A percentile compares a stretch with the other conserved stretches of the same genome.
These are phyloP conservation scores for Zapornia atra DNA, from an alignment of 2,113 vertebrate genomes.

Conservation along the genomic window DNA sequence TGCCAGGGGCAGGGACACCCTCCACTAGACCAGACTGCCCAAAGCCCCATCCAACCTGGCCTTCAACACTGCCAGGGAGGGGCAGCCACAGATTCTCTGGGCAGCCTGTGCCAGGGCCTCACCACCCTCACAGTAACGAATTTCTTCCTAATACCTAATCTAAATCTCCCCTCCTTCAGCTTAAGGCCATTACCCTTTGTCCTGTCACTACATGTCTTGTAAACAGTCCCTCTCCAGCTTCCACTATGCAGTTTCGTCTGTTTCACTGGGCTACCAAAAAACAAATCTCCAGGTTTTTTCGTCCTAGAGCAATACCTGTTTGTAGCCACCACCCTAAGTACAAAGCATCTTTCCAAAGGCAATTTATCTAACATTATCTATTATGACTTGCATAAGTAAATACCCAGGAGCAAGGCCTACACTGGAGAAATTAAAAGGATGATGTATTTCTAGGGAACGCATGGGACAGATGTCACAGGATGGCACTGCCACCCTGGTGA, in stretches of 20 bases:
- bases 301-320: background rate
- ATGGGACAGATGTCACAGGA: background rate
- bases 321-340: background rate
- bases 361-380: background rate
- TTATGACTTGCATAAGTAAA: background rate
- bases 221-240: too few species aligned
- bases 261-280: background rate
- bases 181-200: too few species aligned
- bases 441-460: background rate
- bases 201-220: too few species aligned
- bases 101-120: too few species aligned
- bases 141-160: too few species aligned
- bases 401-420: background rate
- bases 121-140: too few species aligned
- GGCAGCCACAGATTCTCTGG: too few species aligned
- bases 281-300: background rate
- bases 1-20: too few species aligned
- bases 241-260: background rate
- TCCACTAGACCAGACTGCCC: too few species aligned
- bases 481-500: rapidly evolving
- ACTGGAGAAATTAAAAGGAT: background rate
- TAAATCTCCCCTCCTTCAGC: too few species aligned
- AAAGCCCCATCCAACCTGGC: too few species aligned
- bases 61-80: too few species aligned
- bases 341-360: background rate